phyloP scores from a whole-genome alignment of 2,113 vertebrate species.

The Callionymus lyra region DNA sequence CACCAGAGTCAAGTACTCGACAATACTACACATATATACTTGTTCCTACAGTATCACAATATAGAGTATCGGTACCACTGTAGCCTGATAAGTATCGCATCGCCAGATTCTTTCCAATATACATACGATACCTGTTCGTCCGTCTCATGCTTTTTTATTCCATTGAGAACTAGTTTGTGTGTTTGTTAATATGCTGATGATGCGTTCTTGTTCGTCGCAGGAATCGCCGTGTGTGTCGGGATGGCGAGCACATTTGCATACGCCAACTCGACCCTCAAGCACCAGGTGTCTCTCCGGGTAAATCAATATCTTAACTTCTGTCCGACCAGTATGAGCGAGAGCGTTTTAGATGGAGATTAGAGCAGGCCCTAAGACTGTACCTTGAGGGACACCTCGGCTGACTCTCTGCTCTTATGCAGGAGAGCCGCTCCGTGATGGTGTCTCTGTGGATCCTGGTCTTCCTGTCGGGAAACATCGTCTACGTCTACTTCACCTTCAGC shows the following conservation, averaged over 20 bases:
- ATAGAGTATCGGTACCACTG: too few species aligned
- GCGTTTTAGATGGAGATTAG: neutral
- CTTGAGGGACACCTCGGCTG: too few species aligned
- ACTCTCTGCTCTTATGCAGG: constrained; percentile 57
- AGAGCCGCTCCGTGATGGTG: constrained; percentile 83
- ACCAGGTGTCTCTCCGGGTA: constrained; percentile 92
- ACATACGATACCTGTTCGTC: too few species aligned
- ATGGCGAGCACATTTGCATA: constrained; percentile 96
- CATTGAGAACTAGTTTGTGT: too few species aligned
- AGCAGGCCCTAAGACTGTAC: neutral
- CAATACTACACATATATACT: too few species aligned
- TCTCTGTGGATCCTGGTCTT: constrained; percentile 87
- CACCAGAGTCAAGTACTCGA: too few species aligned
- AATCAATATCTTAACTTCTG: constrained; percentile 4
- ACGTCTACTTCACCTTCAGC: constrained; percentile 88
- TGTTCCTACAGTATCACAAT: too few species aligned
- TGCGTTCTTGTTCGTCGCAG: constrained; percentile 59
- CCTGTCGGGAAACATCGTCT: constrained; percentile 82
- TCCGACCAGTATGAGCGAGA: too few species aligned
- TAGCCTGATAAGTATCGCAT: too few species aligned
- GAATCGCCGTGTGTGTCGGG: constrained; percentile 89
- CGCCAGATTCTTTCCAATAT: too few species aligned
- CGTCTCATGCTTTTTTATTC: too few species aligned
- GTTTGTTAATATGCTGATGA: too few species aligned
- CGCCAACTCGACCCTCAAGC: constrained; percentile 84